These are phyloP conservation scores for Tor tambroides DNA, from an alignment of 2,113 vertebrate species.

Conservation along the genomic window DNA sequence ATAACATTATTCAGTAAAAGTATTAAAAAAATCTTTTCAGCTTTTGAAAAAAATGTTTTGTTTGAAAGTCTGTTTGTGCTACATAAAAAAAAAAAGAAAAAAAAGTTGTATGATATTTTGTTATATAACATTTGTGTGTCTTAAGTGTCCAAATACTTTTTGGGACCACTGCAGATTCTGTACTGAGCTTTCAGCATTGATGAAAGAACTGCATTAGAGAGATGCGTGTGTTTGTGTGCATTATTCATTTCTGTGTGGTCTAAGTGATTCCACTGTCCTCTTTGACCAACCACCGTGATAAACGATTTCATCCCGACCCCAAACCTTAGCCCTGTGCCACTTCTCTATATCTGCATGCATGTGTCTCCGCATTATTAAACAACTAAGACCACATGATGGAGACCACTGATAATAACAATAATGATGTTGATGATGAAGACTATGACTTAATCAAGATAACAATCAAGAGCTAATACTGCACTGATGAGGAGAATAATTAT, in stretches of 20 bases:
- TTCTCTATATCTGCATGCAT: not conserved
- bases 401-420: not conserved
- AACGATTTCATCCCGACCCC: conserved; percentile 29
- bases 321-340: not conserved
- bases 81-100: not conserved
- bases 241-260: conserved; percentile 26
- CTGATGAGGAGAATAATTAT: conserved; percentile 10
- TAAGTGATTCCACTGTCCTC: conserved; percentile 36
- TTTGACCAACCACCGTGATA: conserved; percentile 37
- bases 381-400: not conserved
- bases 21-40: not conserved
- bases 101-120: not conserved
- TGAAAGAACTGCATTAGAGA: not conserved
- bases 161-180: not conserved
- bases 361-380: conserved; percentile 7
- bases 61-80: not conserved
- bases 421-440: not conserved
- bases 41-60: not conserved
- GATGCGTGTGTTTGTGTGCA: conserved; percentile 12
- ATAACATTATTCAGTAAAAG: no score
- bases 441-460: conserved; percentile 28
- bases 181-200: not conserved
- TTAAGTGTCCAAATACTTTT: not conserved
- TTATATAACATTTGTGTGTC: not conserved
- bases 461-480: conserved; percentile 11